A percentile compares a stretch with the other conserved stretches of the same genome.
These are phyloP conservation scores for Thumatha senex DNA, from an alignment of 2,888 invertebrate genomes.

Conservation along the genomic window DNA sequence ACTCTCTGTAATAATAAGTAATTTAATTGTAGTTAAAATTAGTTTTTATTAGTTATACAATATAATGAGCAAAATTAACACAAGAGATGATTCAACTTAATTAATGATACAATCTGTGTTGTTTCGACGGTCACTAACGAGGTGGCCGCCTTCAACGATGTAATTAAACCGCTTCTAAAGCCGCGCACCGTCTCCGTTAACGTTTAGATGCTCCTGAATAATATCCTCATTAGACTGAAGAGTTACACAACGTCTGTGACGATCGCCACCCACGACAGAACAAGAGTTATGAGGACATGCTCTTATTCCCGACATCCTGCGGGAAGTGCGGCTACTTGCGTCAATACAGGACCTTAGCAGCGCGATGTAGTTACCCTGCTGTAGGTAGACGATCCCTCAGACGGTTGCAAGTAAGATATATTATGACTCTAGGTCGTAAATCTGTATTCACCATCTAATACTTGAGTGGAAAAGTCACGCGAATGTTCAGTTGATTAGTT, in stretches of 20 bases:
- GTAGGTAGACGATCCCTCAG: constrained; percentile 73
- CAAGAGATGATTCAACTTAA: constrained; percentile 45
- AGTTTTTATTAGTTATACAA: no score
- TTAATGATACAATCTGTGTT: constrained; percentile 56
- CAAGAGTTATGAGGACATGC: constrained; percentile 78
- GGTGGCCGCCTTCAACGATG: constrained; percentile 50
- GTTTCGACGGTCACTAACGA: constrained; percentile 57
- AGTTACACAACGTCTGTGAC: constrained; percentile 66
- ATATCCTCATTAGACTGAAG: constrained; percentile 71
- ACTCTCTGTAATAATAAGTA: no score
- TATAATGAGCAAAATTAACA: constrained; percentile 30
- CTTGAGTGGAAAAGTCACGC: background rate
- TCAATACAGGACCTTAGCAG: constrained; percentile 72
- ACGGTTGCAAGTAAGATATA: constrained; percentile 64
- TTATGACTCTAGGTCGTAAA: constrained; percentile 46
- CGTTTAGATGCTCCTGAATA: constrained; percentile 65
- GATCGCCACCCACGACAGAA: constrained; percentile 68
- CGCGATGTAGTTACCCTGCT: constrained; percentile 45
- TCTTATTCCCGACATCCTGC: constrained; percentile 82
- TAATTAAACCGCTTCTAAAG: constrained; percentile 62
- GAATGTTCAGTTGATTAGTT: no score
- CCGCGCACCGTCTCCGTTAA: constrained; percentile 44
- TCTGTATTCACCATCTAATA: constrained; percentile 23
- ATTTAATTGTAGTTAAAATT: no score
- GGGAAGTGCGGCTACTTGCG: constrained; percentile 75